Conservation (phyloP, 1,140 invertebrate species). For the Drosophila saltans region DNA sequence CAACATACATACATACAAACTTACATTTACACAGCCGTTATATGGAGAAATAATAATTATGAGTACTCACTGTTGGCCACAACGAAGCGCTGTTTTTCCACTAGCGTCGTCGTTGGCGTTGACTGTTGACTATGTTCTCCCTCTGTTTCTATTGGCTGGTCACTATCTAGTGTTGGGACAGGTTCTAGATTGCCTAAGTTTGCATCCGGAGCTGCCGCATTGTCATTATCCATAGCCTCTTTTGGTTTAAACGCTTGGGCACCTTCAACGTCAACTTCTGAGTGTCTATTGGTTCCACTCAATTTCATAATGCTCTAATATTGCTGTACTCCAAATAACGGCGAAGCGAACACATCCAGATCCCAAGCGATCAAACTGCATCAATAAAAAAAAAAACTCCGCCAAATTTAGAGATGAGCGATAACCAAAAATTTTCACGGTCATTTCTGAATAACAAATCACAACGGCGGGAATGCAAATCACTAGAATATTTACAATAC, state of each 20-base stretch:
- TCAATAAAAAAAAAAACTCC: slow-evolving; percentile 14
- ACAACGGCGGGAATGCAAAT: neutral
- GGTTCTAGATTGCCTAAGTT: slow-evolving; percentile 27
- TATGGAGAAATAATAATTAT: slow-evolving; percentile 19
- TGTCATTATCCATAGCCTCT: slow-evolving; percentile 21
- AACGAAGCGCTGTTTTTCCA: slow-evolving; percentile 2
- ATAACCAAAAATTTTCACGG: neutral
- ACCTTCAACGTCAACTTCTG: slow-evolving; percentile 32
- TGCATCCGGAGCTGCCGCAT: slow-evolving; percentile 16
- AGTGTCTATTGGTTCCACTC: slow-evolving; percentile 31
- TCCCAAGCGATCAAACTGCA: slow-evolving; percentile 13
- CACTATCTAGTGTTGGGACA: slow-evolving; percentile 9
- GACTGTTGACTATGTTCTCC: neutral
- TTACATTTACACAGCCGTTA: slow-evolving; percentile 12
- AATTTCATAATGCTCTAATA: slow-evolving; percentile 60
- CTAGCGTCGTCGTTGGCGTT: neutral
- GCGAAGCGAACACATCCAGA: neutral
- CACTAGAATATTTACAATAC: neutral
- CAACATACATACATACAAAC: slow-evolving; percentile 13
- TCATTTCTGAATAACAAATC: neutral
- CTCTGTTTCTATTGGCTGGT: neutral
- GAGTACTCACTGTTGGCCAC: slow-evolving; percentile 44
- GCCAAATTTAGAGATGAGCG: slow-evolving; percentile 9
- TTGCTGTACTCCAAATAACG: slow-evolving; percentile 20
- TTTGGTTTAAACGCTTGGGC: slow-evolving; percentile 9